A percentile compares a stretch with the other conserved stretches of the same genome.
phyloP scores from a whole-genome alignment of 2,113 vertebrate genomes.

The Pollachius pollachius region DNA sequence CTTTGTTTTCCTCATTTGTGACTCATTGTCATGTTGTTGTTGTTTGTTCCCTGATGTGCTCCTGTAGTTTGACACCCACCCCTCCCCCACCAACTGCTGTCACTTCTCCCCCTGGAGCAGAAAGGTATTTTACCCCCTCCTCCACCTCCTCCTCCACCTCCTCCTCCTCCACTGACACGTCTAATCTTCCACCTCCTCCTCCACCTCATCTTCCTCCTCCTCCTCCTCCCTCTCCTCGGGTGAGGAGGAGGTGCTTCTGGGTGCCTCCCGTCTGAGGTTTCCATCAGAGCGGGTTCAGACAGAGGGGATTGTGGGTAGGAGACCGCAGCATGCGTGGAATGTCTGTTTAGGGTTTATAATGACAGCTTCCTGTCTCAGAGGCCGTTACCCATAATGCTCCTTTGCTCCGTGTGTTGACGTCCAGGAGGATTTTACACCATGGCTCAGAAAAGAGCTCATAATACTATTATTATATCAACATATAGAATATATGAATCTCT shows the following conservation, averaged over 20 bases:
- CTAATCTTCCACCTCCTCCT: no score
- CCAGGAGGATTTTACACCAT: constrained; percentile 44
- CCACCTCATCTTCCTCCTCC: no score
- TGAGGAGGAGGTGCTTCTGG: no score
- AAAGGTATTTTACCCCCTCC: constrained; percentile 84
- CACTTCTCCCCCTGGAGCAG: constrained; percentile 96
- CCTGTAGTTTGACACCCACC: constrained; percentile 90
- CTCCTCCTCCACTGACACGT: no score
- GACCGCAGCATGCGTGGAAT: constrained; percentile 47
- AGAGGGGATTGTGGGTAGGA: background rate
- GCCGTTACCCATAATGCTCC: constrained; percentile 60
- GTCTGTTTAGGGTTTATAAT: constrained; percentile 51
- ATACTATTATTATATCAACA: no score
- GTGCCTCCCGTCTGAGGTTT: background rate
- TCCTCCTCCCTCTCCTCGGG: no score
- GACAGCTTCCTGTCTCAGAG: constrained; percentile 40
- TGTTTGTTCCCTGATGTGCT: constrained; percentile 47
- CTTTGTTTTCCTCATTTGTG: constrained; percentile 10
- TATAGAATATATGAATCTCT: no score
- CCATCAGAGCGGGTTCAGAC: background rate
- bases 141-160: constrained; percentile 4
- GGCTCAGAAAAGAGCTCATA: no score
- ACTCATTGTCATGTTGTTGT: constrained; percentile 35
- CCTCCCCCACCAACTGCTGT: constrained; percentile 95
- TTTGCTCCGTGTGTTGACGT: constrained; percentile 28